Evolutionary conservation across 2,113 vertebrate species (phyloP).

Genomic region (Prinia subflava): DNA sequence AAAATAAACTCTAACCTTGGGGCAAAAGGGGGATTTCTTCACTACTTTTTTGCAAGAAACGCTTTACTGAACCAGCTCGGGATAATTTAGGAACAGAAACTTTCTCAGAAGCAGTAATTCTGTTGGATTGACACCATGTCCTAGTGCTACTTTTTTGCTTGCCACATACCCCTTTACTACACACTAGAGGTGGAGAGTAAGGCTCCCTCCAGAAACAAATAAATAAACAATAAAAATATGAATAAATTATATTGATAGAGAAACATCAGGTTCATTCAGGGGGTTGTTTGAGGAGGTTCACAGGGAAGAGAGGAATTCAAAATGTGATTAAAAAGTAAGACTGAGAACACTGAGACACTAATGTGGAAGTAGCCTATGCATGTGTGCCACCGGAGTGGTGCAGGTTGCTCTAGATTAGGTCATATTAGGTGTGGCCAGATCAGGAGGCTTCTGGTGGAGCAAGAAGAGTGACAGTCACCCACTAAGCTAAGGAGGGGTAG

Average conservation of each 20-base stretch:
- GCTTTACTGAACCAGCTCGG: neutral
- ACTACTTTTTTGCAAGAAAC: neutral
- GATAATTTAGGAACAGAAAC: neutral
- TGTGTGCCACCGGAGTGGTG: neutral
- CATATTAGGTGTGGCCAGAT: neutral
- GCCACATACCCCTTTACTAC: neutral
- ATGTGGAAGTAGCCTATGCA: neutral
- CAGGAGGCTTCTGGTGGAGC: neutral
- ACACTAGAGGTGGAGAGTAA: neutral
- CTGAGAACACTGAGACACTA: neutral
- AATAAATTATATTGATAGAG: neutral
- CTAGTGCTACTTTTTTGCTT: neutral
- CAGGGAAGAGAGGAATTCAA: neutral
- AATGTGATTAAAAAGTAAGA: neutral
- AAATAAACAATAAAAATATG: neutral
- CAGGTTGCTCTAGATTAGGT: neutral
- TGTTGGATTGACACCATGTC: neutral
- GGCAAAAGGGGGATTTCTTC: neutral
- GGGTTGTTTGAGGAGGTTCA: neutral
- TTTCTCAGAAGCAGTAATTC: neutral
- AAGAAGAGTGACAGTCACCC: neutral
- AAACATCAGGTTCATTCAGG: neutral
- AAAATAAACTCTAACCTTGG: constrained; percentile 28
- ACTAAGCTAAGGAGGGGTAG: neutral
- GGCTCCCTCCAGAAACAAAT: neutral